These are phyloP conservation scores for Malurus cyaneus DNA, from an alignment of 2,113 vertebrate genomes.

Conservation along the genomic window DNA sequence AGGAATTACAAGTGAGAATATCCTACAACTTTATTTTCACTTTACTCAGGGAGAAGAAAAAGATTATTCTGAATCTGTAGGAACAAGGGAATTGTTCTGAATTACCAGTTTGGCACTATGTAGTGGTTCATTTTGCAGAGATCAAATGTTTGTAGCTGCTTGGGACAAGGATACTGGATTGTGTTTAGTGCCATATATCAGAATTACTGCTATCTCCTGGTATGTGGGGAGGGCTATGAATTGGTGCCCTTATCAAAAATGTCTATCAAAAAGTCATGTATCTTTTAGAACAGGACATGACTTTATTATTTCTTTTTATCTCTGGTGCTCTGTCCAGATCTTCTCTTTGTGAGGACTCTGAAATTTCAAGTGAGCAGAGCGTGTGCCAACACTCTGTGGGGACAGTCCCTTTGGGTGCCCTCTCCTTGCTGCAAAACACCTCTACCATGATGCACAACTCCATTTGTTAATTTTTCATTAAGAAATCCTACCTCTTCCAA, in stretches of 20 bases:
- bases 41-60: background rate
- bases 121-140: background rate
- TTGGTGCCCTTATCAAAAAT: background rate
- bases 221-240: background rate
- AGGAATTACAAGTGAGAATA: background rate
- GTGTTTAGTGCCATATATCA: background rate
- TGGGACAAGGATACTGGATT: background rate
- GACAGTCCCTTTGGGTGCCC: background rate
- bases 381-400: background rate
- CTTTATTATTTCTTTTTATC: background rate
- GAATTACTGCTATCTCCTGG: background rate
- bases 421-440: background rate
- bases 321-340: background rate
- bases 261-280: background rate
- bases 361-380: background rate
- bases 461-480: background rate
- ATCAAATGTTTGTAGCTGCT: background rate
- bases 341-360: background rate
- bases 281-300: background rate
- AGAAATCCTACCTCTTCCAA: background rate
- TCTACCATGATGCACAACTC: background rate
- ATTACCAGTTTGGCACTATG: background rate
- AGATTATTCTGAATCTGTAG: background rate
- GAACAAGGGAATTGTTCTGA: background rate
- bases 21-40: background rate